phyloP scores from a whole-genome alignment of 2,797 vertebrate species.

The Cynodonichthys magdalenae region DNA sequence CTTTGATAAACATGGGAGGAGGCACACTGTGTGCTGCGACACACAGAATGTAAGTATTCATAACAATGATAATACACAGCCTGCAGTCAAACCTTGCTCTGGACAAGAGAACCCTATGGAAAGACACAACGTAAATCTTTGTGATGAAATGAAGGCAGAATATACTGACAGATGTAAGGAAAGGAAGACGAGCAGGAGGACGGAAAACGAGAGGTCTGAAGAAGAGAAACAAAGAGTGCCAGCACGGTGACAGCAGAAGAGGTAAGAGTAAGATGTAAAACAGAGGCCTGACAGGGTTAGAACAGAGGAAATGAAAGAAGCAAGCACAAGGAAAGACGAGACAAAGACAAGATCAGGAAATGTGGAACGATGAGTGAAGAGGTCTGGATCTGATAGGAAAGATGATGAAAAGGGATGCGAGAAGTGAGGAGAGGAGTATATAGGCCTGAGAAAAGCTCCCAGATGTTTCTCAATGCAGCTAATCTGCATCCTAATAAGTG shows the following conservation, averaged over 20 bases:
- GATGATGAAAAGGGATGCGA: slow-evolving; percentile 42
- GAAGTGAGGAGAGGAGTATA: slow-evolving; percentile 27
- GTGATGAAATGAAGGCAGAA: slow-evolving; percentile 37
- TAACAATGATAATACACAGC: slow-evolving; percentile 44
- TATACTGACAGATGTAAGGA: slow-evolving; percentile 44
- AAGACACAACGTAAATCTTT: slow-evolving; percentile 55
- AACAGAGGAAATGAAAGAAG: slow-evolving; percentile 30
- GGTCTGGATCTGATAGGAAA: slow-evolving; percentile 22
- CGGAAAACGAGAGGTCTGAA: slow-evolving; percentile 40
- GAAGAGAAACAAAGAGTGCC: slow-evolving; percentile 29
- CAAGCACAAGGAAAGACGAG: slow-evolving; percentile 16
- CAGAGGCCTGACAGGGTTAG: slow-evolving; percentile 28
- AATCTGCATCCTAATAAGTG: slow-evolving; percentile 83
- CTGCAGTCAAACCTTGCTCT: slow-evolving; percentile 55
- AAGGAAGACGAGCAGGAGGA: slow-evolving; percentile 22
- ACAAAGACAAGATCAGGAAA: slow-evolving; percentile 14
- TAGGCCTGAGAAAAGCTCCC: slow-evolving; percentile 63
- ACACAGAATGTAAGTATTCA: slow-evolving; percentile 33
- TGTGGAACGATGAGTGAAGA: slow-evolving; percentile 19
- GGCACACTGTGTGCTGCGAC: slow-evolving; percentile 21
- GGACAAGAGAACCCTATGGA: slow-evolving; percentile 39
- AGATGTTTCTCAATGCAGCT: slow-evolving; percentile 82
- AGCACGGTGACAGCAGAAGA: slow-evolving; percentile 23
- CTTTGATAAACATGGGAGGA: slow-evolving; percentile 48
- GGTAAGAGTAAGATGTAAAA: slow-evolving; percentile 35